Evolutionary conservation across 2,888 invertebrate species (phyloP).

Genomic region (Theodoxus fluviatilis): DNA sequence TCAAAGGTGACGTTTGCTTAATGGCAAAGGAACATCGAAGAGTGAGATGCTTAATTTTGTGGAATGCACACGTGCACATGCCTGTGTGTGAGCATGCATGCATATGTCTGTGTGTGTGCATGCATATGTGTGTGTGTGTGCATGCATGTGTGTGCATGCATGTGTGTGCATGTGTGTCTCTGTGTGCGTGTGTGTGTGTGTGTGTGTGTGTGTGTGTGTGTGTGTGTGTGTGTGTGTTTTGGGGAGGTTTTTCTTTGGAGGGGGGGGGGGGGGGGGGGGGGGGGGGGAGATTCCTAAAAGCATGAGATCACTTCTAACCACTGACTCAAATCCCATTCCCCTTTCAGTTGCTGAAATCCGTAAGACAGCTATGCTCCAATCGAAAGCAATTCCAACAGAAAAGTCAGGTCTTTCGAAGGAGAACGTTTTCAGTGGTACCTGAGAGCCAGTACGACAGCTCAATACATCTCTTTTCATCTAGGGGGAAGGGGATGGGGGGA

Average conservation of each 20-base stretch:
- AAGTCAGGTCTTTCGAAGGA: no score
- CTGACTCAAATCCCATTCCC: neutral
- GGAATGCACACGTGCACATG: no score
- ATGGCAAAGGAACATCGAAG: neutral
- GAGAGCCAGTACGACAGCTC: no score
- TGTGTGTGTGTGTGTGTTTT: conserved; percentile 4
- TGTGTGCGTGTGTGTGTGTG: conserved; percentile 17
- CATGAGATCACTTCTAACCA: neutral
- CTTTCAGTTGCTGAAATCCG: no score
- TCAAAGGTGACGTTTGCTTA: no score
- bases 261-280: neutral
- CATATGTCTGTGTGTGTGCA: neutral
- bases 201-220: conserved; percentile 17
- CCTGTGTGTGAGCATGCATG: neutral
- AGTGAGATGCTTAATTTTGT: neutral
- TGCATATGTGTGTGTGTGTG: conserved; percentile 2
- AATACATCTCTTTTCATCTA: neutral
- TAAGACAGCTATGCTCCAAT: no score
- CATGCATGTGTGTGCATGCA: neutral
- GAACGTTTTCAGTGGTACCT: no score
- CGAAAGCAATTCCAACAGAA: no score
- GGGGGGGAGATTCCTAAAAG: neutral
- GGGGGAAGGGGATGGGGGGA: neutral
- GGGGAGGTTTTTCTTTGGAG: neutral
- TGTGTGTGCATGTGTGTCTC: conserved; percentile 17